Base-by-base conservation (phyloP, 37 sponge, comb jelly and placozoan genomes). In the Crambe crambe region DNA sequence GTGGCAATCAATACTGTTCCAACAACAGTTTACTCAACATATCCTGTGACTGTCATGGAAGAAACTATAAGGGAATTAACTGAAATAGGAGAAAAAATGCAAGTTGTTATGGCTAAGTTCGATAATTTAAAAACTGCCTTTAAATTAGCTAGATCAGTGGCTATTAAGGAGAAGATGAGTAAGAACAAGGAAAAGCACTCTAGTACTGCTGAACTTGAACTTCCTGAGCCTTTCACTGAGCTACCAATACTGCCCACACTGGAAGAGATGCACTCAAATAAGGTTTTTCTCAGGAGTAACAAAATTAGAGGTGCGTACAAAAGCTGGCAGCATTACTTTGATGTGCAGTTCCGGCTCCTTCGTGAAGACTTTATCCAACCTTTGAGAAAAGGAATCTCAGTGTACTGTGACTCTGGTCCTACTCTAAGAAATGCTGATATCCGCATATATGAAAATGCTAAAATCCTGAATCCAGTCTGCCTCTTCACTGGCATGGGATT, bases 291-390 rank as follows among this genome's bases (percentile, higher is more conserved):
- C 37, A 76, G 92, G 26, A 64, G 85, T 2, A 94, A 87, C 54
- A 70, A 80, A 2, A 37, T 77, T 0, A 42, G 42, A 2, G 91
- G 90, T 26, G 65, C 35, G 35, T 95, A 91, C 54, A 29, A 41
- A 0, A 72, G 86, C 68, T 89, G 89, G 86, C 70, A 89, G 18
- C 87, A 92, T 31, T 95, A 92, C 68, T 70, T 92, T 21, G 88
- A 92, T 58, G 76, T 89, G 0, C 95, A 95, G 60, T 95, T 86
- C 66, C 79, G 93, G 60, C 84, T 95, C 0, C 70, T 95, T 1
- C 75, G 96, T 23, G 96, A 95, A 77, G 96, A 95, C 51, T 92
- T 95, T 75, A 58, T 95, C n/a, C 64, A 37, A 4, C 93, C 96
- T 42, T 74, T 95, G 12, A 84, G 96, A 51, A 60, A 77, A 38